Conservation (phyloP, 1,140 invertebrate species). For the Antheraea mylitta region DNA sequence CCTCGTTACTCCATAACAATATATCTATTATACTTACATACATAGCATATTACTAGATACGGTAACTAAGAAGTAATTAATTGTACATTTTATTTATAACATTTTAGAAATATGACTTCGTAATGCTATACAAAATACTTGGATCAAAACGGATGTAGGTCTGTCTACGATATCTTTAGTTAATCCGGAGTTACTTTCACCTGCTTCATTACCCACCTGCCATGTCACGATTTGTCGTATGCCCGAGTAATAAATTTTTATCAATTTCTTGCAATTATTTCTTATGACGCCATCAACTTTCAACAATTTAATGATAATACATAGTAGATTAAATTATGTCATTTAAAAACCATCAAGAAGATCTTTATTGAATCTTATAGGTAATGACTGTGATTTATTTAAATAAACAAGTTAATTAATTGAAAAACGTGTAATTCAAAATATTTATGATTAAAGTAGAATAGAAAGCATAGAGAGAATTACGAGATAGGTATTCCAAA, state of each 20-base stretch:
- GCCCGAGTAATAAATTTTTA: slow-evolving; percentile 17
- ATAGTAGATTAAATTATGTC: not conserved
- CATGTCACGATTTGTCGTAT: slow-evolving; percentile 17
- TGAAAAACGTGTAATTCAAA: no score
- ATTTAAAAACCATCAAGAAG: not conserved
- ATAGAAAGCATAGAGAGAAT: no score
- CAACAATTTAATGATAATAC: not conserved
- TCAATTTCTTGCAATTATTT: slow-evolving; percentile 25
- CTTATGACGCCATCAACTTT: slow-evolving; percentile 3
- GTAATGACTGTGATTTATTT: no score
- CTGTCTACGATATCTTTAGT: slow-evolving; percentile 8
- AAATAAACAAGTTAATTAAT: no score
- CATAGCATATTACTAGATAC: no score
- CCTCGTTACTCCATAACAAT: no score
- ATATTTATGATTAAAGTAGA: no score
- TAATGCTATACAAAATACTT: slow-evolving; percentile 16
- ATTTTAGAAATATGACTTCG: not conserved
- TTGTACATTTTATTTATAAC: no score
- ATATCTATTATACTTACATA: no score
- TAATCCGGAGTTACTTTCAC: slow-evolving; percentile 47
- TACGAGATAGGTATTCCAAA: no score
- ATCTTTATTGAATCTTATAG: no score
- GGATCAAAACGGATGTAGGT: slow-evolving; percentile 50
- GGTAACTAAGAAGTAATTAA: no score
- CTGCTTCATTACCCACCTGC: slow-evolving; percentile 42